A percentile compares a stretch with the other conserved stretches of the same genome.
Evolutionary conservation across 1,140 invertebrate species (phyloP).

Genomic region (Euura lappo): DNA sequence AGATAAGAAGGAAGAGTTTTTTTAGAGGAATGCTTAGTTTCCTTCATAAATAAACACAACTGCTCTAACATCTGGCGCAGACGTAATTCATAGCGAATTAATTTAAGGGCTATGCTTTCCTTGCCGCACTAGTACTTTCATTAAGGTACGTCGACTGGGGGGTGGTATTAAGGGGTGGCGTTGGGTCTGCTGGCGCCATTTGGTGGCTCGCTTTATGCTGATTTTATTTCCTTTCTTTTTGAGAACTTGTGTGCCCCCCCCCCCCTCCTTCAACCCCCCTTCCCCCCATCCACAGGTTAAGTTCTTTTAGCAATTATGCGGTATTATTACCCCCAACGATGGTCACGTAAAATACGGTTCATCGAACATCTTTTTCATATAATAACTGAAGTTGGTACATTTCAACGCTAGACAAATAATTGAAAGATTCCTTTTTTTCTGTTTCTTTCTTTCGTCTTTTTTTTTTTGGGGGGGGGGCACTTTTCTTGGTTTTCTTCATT

Average conservation of each 20-base stretch:
- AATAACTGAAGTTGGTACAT: no score
- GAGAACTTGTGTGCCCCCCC: slow-evolving; percentile 32
- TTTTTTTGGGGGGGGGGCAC: no score
- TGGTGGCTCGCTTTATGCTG: slow-evolving; percentile 55
- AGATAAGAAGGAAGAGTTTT: not conserved
- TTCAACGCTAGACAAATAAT: no score
- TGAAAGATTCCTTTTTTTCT: no score
- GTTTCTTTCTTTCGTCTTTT: no score
- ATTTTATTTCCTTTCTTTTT: slow-evolving; percentile 54
- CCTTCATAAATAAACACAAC: slow-evolving; percentile 62
- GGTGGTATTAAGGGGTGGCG: slow-evolving; percentile 57
- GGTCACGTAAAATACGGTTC: slow-evolving; percentile 29
- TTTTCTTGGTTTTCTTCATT: no score
- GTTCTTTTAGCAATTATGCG: slow-evolving; percentile 30
- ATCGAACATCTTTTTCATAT: slow-evolving; percentile 18
- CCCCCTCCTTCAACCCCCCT: no score
- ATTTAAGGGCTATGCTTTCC: slow-evolving; percentile 56
- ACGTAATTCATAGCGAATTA: slow-evolving; percentile 63
- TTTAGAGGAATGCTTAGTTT: slow-evolving; percentile 41
- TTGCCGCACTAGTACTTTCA: slow-evolving; percentile 27
- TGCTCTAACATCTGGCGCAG: slow-evolving; percentile 58
- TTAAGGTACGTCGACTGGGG: slow-evolving; percentile 26
- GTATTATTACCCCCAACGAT: slow-evolving; percentile 33
- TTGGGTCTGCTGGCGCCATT: slow-evolving; percentile 56
- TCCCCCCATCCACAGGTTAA: not conserved